These are phyloP conservation scores for Bombus soroeensis DNA, from an alignment of 1,140 invertebrate species.

Conservation along the genomic window DNA sequence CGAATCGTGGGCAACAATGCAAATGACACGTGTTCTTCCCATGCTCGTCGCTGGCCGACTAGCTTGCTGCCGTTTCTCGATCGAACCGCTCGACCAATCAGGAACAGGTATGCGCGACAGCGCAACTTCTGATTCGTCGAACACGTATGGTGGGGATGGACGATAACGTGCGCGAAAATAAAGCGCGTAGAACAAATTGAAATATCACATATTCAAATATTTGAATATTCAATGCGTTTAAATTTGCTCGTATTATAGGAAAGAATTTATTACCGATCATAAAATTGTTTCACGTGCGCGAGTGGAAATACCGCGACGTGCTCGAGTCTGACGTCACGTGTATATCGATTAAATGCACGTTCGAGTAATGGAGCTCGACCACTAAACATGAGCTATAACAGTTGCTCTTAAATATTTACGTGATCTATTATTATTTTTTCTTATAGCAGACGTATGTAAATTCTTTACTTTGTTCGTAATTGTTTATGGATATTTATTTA, in stretches of 20 bases:
- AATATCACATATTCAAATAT: not conserved
- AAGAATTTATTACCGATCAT: not conserved
- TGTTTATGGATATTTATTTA: not conserved
- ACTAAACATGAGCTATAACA: slow-evolving; percentile 17
- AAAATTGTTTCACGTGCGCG: too few relatives aligned
- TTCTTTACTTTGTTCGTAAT: not conserved
- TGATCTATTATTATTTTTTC: not conserved
- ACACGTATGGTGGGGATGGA: not conserved
- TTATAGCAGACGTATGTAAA: not conserved
- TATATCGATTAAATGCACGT: slow-evolving; percentile 78
- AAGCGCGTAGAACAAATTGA: not conserved
- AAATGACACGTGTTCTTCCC: slow-evolving; percentile 70
- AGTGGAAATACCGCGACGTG: slow-evolving; percentile 46
- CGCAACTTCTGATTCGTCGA: not conserved
- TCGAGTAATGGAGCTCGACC: not conserved
- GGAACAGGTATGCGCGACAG: not conserved
- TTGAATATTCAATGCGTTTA: not conserved
- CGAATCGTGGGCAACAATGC: slow-evolving; percentile 29
- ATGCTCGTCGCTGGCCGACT: slow-evolving; percentile 75
- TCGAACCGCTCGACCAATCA: slow-evolving; percentile 30
- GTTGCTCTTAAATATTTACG: not conserved
- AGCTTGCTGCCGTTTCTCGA: slow-evolving; percentile 23
- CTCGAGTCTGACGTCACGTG: slow-evolving; percentile 80
- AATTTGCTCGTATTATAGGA: not conserved
- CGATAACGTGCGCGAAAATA: not conserved